Conservation (phyloP, 1,140 invertebrate genomes). For the Diploscapter pachys region DNA sequence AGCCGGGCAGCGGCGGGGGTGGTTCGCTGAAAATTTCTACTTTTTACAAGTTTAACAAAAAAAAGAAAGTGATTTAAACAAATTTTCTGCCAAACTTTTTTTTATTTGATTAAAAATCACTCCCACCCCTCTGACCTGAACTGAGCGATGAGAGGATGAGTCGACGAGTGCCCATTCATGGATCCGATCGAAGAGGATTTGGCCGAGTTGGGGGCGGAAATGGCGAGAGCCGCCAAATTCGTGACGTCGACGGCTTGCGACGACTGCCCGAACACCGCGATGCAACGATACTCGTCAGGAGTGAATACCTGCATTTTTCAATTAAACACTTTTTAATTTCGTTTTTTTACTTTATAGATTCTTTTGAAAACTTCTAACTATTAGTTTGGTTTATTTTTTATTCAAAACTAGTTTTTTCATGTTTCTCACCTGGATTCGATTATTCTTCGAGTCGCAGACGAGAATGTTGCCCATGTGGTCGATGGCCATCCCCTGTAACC, state of each 20-base stretch:
- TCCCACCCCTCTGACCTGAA: neutral
- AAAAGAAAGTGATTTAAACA: no score
- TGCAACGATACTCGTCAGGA: conserved; percentile 37
- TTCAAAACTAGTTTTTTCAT: neutral
- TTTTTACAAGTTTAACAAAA: no score
- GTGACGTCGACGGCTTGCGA: conserved; percentile 23
- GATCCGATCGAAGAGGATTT: neutral
- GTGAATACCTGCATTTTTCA: conserved; percentile 68
- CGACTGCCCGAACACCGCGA: conserved; percentile 34
- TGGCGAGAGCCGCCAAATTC: neutral
- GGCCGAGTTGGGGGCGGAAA: neutral
- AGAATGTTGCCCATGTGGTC: conserved; percentile 83
- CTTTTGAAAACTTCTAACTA: neutral
- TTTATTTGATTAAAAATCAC: no score
- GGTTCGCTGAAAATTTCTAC: no score
- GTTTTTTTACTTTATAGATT: no score
- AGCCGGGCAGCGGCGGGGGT: no score
- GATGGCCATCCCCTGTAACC: conserved; percentile 72
- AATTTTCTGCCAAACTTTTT: no score
- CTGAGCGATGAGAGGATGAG: neutral
- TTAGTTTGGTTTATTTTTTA: conserved; percentile 50
- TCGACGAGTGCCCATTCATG: neutral
- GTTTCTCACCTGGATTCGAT: conserved; percentile 69
- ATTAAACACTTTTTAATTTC: neutral
- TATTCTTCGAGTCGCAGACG: conserved; percentile 83